Conservation (phyloP, 1,140 invertebrate genomes). For the Hyposmocoma kahamanoa region DNA sequence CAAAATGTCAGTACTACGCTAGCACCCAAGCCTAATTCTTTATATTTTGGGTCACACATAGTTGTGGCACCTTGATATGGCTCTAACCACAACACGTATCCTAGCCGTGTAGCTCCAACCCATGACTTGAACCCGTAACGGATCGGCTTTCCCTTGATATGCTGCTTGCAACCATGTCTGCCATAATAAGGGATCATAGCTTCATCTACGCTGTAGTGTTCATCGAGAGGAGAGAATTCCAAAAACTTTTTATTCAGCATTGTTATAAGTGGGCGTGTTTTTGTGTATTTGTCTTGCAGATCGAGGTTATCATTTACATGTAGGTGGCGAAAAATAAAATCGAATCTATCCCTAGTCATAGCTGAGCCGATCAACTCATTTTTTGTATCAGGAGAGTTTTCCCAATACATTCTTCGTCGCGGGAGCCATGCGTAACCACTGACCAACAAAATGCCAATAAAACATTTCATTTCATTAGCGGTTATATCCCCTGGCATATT, state of each 20-base stretch:
- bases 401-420: too few relatives aligned
- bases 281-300: constrained; percentile 1
- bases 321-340: constrained; percentile 2
- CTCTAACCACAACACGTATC: background rate
- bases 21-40: background rate
- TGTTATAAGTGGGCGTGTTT: background rate
- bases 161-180: too few relatives aligned
- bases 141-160: too few relatives aligned
- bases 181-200: too few relatives aligned
- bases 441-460: too few relatives aligned
- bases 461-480: too few relatives aligned
- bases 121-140: too few relatives aligned
- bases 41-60: background rate
- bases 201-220: too few relatives aligned
- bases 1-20: background rate
- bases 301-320: background rate
- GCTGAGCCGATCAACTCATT: background rate
- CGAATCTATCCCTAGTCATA: constrained; percentile 1
- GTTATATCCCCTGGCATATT: background rate
- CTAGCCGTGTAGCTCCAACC: constrained; percentile 8
- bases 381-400: background rate
- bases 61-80: too few relatives aligned
- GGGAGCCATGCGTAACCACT: too few relatives aligned
- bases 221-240: too few relatives aligned
- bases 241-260: constrained; percentile 24